These are phyloP conservation scores for Notothenia rossii DNA, from an alignment of 2,113 vertebrate species.

Conservation along the genomic window DNA sequence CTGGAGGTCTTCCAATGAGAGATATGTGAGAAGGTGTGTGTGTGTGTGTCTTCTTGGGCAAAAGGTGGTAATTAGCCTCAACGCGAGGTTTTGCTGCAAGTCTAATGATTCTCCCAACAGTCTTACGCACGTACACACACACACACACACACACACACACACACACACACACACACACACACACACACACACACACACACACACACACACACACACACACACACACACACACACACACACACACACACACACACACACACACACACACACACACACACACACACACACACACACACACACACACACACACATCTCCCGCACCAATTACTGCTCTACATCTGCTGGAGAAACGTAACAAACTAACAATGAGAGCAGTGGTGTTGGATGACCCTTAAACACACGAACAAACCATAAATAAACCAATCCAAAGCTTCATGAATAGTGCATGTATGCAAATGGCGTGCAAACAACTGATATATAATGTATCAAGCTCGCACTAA, in stretches of 20 bases:
- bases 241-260: slow-evolving; percentile 5
- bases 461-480: slow-evolving; percentile 26
- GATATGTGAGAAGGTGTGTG: slow-evolving; percentile 20
- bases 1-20: slow-evolving; percentile 35
- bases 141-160: slow-evolving; percentile 14
- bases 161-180: slow-evolving; percentile 21
- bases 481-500: neutral
- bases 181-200: slow-evolving; percentile 6
- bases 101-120: slow-evolving; percentile 67
- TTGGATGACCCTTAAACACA: slow-evolving; percentile 14
- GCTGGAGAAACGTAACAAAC: slow-evolving; percentile 25
- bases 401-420: slow-evolving; percentile 38
- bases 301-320: slow-evolving; percentile 34
- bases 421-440: slow-evolving; percentile 3
- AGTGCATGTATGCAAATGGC: slow-evolving; percentile 5
- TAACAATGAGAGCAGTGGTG: neutral
- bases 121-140: slow-evolving; percentile 26
- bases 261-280: slow-evolving; percentile 14
- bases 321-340: slow-evolving; percentile 62
- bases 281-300: slow-evolving; percentile 14
- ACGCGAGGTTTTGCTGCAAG: slow-evolving; percentile 46
- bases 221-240: slow-evolving; percentile 21
- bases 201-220: slow-evolving; percentile 14
- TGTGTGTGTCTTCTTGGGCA: slow-evolving; percentile 47
- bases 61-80: slow-evolving; percentile 67